These are phyloP conservation scores for Mythimna lalbum DNA, from an alignment of 2,888 invertebrate species.

Conservation along the genomic window DNA sequence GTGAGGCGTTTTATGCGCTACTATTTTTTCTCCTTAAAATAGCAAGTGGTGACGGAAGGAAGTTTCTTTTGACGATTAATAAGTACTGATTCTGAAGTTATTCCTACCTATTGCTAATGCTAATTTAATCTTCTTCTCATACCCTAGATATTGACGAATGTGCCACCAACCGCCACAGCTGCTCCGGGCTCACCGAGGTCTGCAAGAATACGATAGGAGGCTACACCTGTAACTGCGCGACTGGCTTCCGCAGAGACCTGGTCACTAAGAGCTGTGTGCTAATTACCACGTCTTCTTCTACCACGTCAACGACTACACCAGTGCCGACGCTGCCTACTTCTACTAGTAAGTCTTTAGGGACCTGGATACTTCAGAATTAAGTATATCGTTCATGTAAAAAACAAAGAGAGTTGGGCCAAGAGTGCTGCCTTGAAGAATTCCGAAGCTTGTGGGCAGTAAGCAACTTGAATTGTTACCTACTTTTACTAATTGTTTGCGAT, in stretches of 20 bases:
- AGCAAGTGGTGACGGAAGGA: no score
- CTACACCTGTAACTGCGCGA: slow-evolving; percentile 95
- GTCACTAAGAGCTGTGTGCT: slow-evolving; percentile 77
- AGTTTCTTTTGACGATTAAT: no score
- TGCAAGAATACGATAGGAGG: slow-evolving; percentile 97
- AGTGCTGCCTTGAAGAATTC: no score
- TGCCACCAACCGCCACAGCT: slow-evolving; percentile 90
- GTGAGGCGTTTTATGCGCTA: no score
- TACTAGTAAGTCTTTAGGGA: slow-evolving; percentile 61
- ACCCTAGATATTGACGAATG: slow-evolving; percentile 95
- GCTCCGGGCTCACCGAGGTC: slow-evolving; percentile 89
- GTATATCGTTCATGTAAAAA: no score
- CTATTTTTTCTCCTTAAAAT: no score
- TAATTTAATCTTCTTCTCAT: slow-evolving; percentile 2
- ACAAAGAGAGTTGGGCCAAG: no score
- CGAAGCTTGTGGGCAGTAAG: no score
- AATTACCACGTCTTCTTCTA: slow-evolving; percentile 70
- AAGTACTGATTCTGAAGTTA: no score
- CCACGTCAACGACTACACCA: slow-evolving; percentile 67
- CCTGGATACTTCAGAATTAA: background rate
- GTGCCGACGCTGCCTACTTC: slow-evolving; percentile 57
- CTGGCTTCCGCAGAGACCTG: slow-evolving; percentile 94
- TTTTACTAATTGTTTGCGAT: no score
- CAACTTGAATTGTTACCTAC: no score
- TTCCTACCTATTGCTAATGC: background rate